Base-by-base conservation (phyloP, 2,888 invertebrate genomes). In the Sicus ferrugineus region DNA sequence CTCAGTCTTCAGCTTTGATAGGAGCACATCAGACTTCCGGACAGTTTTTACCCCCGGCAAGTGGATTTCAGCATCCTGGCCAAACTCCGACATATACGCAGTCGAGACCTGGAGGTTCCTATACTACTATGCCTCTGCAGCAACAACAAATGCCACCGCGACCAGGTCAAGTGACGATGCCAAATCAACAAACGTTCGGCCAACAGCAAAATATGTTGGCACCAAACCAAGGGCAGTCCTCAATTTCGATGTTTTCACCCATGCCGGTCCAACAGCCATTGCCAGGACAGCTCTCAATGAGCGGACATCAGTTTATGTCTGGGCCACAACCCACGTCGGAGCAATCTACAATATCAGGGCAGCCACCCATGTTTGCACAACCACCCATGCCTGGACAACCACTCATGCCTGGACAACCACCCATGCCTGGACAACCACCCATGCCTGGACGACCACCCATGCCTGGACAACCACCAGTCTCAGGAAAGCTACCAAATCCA, bases 221-320 rank as follows among this genome's bases (percentile, higher is more conserved):
- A 9, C 71, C 72, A 5, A 71, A 68, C 61, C 56, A 64, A 2
- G 65, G 54, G 5, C 26, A 61, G 26, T 21, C 66, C 19, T 52
- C 66, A 50, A 52, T 31, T 26, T 16, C 21, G 68, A 63, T 63
- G 3, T 75, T 72, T 23, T 76, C 74, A 19, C 64, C 54, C 46
- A 69, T 69, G 31, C 64, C 68, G 2, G 75, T 74, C n/a, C 67
- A 73, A 63, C 75, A 72, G 42, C 75, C 58, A 42, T 54, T 69
- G 9, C 71, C 76, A 1, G 76, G 75, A 34, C 61, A 63, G 2
- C 70, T 59, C 50, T 31, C 62, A 2, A 73, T 72, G 50, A 73
- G 74, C 70, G 74, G 74, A 26, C 67, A 74, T 61, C 75, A 72
- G 34, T 74, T 77, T 48, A 78, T 69, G 73, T 77, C 77, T 77